Evolutionary conservation across 2,113 vertebrate genomes (phyloP), one percentile per base, ranked within the genome.

Genomic region (Lipotes vexillifer): DNA sequence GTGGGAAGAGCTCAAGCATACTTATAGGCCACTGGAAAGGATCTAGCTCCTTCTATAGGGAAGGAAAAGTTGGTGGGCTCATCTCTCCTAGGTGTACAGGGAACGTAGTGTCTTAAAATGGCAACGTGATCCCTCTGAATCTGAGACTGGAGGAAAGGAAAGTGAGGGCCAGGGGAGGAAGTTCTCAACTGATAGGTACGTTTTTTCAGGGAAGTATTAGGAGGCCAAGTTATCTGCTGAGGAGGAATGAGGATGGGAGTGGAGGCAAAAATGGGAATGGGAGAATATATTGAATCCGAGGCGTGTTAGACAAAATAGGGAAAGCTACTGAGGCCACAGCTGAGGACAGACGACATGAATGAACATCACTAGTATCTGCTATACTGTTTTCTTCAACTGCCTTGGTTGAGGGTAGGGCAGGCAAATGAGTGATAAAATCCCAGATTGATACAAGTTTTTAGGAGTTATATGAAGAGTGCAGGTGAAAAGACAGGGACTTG

Each of bases 71-170:
- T 13, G 29, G 33, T 27, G 74, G 27, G n/a, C 15, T 7, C 23
- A 4, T 61, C 10, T 49, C n/a, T 3, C 3, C 5, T 0, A 8
- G n/a, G 46, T 8, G 14, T 6, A 0, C 31, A n/a, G 57, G 31
- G 38, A 46, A 65, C 61, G 13, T 10, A 3, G 7, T 27, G 5
- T 38, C n/a, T 36, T 59, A 72, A 20, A 27, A 25, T 8, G 49
- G 11, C 13, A 1, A 44, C 61, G 41, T 13, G 8, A 4, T 7
- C 41, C 33, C 27, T 89, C 55, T 65, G 71, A 36, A 9, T 69
- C 31, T 52, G 61, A 78, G 63, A 8, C 8, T 29, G 4, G 49
- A n/a, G 5, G 68, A 36, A 18, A 44, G 38, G 25, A n/a, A 49
- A 72, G 55, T 11, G 33, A 63, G 66, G 8, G 4, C 4, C 36